phyloP scores from a whole-genome alignment of 2,797 vertebrate genomes.

The Lutjanus argentimaculatus region DNA sequence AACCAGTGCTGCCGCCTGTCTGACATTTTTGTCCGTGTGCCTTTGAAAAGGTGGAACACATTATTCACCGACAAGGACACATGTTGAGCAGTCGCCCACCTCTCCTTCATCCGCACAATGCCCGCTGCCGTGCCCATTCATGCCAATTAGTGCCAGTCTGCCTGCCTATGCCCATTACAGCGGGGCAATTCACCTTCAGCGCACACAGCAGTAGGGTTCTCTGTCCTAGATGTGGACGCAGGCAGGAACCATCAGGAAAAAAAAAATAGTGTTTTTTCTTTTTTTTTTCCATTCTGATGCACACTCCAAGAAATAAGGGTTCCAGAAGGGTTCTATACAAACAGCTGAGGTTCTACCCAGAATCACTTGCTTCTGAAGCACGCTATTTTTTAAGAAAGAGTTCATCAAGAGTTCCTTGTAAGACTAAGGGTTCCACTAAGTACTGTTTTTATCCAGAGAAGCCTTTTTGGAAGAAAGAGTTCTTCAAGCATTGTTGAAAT shows the following conservation, averaged over 20 bases:
- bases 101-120: conserved; percentile 63
- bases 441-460: too few relatives aligned
- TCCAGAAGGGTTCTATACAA: too few relatives aligned
- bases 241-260: neutral
- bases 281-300: neutral
- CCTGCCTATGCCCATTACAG: conserved; percentile 43
- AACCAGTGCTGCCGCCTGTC: conserved; percentile 41
- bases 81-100: conserved; percentile 64
- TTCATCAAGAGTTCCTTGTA: too few relatives aligned
- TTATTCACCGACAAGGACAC: conserved; percentile 73
- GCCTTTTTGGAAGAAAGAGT: too few relatives aligned
- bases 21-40: conserved; percentile 61
- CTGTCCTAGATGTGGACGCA: conserved; percentile 38
- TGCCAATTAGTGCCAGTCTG: conserved; percentile 67
- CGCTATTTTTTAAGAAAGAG: too few relatives aligned
- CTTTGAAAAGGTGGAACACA: conserved; percentile 73
- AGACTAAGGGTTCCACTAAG: too few relatives aligned
- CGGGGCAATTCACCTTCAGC: conserved; percentile 50
- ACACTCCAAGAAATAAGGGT: too few relatives aligned
- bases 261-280: neutral
- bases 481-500: too few relatives aligned
- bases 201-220: conserved; percentile 18
- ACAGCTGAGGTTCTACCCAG: too few relatives aligned
- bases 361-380: too few relatives aligned
- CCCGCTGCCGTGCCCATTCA: conserved; percentile 55